Conservation (phyloP, 2,113 vertebrate genomes). For the Mesembrinibis cayennensis region DNA sequence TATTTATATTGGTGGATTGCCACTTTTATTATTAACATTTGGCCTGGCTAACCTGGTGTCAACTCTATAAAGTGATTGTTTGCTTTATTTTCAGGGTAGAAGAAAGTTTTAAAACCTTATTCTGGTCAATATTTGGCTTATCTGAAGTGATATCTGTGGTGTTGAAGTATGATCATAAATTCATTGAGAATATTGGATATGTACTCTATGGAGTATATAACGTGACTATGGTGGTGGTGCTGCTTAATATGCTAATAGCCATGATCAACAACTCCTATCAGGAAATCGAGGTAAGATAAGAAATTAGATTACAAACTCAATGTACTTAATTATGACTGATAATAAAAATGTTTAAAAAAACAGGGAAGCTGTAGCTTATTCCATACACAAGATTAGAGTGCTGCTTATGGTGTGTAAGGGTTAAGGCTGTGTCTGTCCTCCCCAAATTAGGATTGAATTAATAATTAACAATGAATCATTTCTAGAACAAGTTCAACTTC, state of each 20-base stretch:
- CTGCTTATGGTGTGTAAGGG: not conserved
- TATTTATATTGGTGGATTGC: not conserved
- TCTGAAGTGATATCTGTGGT: slow-evolving; percentile 98
- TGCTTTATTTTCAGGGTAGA: slow-evolving; percentile 85
- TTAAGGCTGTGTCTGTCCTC: not conserved
- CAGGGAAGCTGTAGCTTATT: not conserved
- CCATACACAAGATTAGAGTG: not conserved
- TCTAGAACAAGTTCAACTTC: not conserved
- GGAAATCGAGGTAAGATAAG: slow-evolving; percentile 92
- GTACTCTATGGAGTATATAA: slow-evolving; percentile 97
- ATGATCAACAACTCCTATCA: slow-evolving; percentile 99
- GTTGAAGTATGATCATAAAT: slow-evolving; percentile 97
- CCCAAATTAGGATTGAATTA: not conserved
- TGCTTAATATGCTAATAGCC: slow-evolving; percentile 98
- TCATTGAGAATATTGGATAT: slow-evolving; percentile 98
- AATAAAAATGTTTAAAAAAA: not conserved
- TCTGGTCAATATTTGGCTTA: slow-evolving; percentile 98
- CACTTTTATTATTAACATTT: not conserved
- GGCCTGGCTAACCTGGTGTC: not conserved
- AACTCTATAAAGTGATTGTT: not conserved
- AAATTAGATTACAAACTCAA: not conserved
- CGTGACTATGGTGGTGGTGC: slow-evolving; percentile 97
- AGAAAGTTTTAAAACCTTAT: slow-evolving; percentile 98
- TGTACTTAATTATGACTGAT: not conserved
- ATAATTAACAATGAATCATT: not conserved